Evolutionary conservation across 2,797 vertebrate genomes (phyloP).

Genomic region (Tapera naevia): DNA sequence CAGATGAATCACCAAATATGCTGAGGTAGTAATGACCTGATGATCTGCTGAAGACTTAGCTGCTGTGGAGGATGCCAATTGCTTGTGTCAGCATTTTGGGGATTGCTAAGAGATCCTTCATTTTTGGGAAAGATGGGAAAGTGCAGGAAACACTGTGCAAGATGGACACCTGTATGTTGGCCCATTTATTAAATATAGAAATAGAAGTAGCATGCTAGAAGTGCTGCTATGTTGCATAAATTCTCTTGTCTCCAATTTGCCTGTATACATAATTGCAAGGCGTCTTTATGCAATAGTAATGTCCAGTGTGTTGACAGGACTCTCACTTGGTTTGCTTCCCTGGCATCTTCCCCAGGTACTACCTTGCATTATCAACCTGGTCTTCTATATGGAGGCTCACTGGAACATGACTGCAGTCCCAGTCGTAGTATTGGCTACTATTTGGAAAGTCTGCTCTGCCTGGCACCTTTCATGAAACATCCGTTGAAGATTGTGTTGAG

Average conservation of each 20-base stretch:
- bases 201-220: not conserved
- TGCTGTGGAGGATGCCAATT: not conserved
- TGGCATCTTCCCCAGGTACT: slow-evolving; percentile 79
- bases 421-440: slow-evolving; percentile 93
- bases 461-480: slow-evolving; percentile 96
- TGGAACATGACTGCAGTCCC: slow-evolving; percentile 91
- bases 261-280: rapidly evolving
- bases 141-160: not conserved
- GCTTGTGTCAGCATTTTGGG: not conserved
- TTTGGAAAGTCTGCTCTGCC: slow-evolving; percentile 90
- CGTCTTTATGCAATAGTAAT: not conserved
- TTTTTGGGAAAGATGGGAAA: not conserved
- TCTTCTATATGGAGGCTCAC: slow-evolving; percentile 84
- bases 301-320: not conserved
- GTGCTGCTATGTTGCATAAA: not conserved
- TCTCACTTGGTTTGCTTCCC: not conserved
- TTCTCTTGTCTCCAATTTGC: not conserved
- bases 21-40: not conserved
- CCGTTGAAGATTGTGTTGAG: slow-evolving; percentile 86
- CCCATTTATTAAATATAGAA: not conserved
- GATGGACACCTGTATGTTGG: rapidly evolving
- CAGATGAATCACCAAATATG: not conserved
- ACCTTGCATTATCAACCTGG: slow-evolving; percentile 93
- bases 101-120: not conserved
- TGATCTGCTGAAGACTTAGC: not conserved